Base-by-base conservation (phyloP, 1,140 invertebrate genomes). In the Olivierus martensii region DNA sequence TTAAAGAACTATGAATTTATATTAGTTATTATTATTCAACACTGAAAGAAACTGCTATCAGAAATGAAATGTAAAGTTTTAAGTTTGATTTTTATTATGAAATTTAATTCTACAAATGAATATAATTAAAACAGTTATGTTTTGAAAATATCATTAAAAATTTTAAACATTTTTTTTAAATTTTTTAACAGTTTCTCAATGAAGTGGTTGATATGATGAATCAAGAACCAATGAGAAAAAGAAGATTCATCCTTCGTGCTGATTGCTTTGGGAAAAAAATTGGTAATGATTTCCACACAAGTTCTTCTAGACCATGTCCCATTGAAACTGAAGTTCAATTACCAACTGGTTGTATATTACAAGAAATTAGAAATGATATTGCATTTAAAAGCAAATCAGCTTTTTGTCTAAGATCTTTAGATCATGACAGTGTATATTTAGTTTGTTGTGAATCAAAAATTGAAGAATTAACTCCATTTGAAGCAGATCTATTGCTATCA, bases 221-320 rank as follows among this genome's bases (percentile, higher is more conserved):
- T 35, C 36, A 48, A 14, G 54, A 56, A 17, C 36, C 39, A 12
- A 37, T 15, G 3, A 56, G 43, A 34, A 34, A 39, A 7, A 34
- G 54, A 5, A 56, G 48, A 48, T 56, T 51, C 21, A 15, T 56
- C 12, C 28, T 56, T 3, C 39, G 51, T 19, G 49, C 51, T 48
- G 54, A 56, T 37, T 56, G 54, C 15, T 56, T 51, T 28, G 54
- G 54, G 3, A 56, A 56, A 42, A 56, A 56, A 38, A 51, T 56
- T 15, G 39, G 39, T 3, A 49, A 56, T 44, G 54, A 56, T 19
- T 28, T 28, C 9, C 28, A 28, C 9, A 28, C 28, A 28, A 28
- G 9, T 28, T 28, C 28, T 6, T 47, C 46, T 52, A 49, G 49
- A 7, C 41, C 47, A 12, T 39, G 39, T 36, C 35, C 45, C 14